These are phyloP conservation scores for human (Homo sapiens) DNA, from an alignment of 2,113 vertebrate species.

Conservation along the genomic window GRCh38 chr11:9096001-9096500, in stretches of 20 bases:
- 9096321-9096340: neutral
- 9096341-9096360: neutral
- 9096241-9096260: neutral
- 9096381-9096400: neutral
- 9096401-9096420: neutral
- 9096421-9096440: neutral
- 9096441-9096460: neutral
- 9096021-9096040: too few species aligned
- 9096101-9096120: too few species aligned
- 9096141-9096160: too few species aligned
- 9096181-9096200: too few species aligned
- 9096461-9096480: neutral
- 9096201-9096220: neutral
- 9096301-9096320: neutral
- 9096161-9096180: too few species aligned
- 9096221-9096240: neutral
- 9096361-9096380: neutral
- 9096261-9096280: neutral
- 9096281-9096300: neutral
- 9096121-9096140: too few species aligned
- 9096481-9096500: neutral
- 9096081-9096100: too few species aligned
- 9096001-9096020: too few species aligned
- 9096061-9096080: too few species aligned
- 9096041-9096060: too few species aligned